Evolutionary conservation across 2,888 invertebrate genomes (phyloP).

Genomic region (Nectonema munidae): DNA sequence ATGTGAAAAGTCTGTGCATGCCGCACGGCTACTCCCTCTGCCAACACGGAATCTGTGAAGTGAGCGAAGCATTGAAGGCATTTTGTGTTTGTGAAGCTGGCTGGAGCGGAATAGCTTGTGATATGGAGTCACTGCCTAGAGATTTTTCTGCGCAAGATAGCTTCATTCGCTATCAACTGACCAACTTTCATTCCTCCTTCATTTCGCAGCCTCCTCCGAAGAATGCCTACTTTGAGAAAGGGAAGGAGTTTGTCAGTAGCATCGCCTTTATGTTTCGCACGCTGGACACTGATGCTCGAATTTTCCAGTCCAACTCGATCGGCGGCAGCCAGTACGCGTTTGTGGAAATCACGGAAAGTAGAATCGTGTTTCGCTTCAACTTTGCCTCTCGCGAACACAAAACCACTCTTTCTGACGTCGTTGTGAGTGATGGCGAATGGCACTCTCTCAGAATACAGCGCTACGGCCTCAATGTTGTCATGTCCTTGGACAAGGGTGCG

Average conservation of each 20-base stretch:
- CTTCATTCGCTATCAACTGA: constrained; percentile 8
- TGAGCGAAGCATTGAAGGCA: constrained; percentile 14
- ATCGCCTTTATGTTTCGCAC: too few species aligned
- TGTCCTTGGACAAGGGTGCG: background rate
- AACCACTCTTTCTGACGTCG: background rate
- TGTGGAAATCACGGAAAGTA: background rate
- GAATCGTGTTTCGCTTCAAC: background rate
- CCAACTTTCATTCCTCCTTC: background rate
- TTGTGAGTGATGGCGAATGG: background rate
- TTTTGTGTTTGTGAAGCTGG: constrained; percentile 76
- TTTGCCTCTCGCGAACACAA: background rate
- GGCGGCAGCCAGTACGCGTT: background rate
- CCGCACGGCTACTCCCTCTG: constrained; percentile 8
- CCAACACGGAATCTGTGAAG: background rate
- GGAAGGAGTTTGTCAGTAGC: background rate
- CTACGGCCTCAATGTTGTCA: background rate
- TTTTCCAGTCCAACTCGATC: background rate
- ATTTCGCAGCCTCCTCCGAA: background rate
- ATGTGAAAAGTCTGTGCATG: constrained; percentile 16
- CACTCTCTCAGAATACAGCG: background rate
- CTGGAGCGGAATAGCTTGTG: constrained; percentile 39
- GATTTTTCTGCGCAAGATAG: constrained; percentile 18
- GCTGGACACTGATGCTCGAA: background rate
- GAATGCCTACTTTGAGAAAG: background rate
- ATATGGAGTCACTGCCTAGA: constrained; percentile 19